Evolutionary conservation across 2,888 invertebrate genomes (phyloP), one percentile per base, ranked within the genome.

Genomic region (Epinotia ramella): DNA sequence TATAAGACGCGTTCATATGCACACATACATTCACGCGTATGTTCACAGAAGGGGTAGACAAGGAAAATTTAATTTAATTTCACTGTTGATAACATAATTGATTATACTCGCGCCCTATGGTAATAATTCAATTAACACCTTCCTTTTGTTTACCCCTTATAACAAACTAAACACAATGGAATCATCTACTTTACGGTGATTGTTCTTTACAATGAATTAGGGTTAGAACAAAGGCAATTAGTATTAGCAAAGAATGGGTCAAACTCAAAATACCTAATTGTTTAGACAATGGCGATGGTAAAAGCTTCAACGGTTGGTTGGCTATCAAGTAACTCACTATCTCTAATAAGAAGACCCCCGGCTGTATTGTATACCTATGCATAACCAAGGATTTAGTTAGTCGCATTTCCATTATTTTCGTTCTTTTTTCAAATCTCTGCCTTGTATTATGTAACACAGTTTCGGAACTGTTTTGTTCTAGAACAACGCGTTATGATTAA

Each of bases 141-240:
- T n/a, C 65, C 28, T 28, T 28, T 53, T 66, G 65, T 65, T 1
- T 53, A 3, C 4, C 33, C 24, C n/a, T 66, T 66, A 18, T 33
- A 13, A 46, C 46, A 64, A 60, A 60, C 9, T 2, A 62, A 65
- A 65, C 24, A 65, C 65, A 66, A 53, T 53, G 56, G 49, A n/a
- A n/a, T 65, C n/a, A 33, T 66, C n/a, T 53, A 65, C 49, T 65
- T 33, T 28, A 53, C 33, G 33, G 28, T n/a, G 12, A 53, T 66
- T 56, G 66, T 66, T 66, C 46, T 56, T 28, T 20, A 65, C 28
- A 24, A 66, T 56, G 12, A 66, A 66, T 66, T 66, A 53, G 33
- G 20, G n/a, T 53, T 16, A 33, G 66, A 66, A 66, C 66, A 65
- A 65, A 65, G 53, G 53, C 28, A 53, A 66, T 53, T 53, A 66